These are phyloP conservation scores for Diorhabda elongata DNA, from an alignment of 1,140 invertebrate species.

Conservation along the genomic window DNA sequence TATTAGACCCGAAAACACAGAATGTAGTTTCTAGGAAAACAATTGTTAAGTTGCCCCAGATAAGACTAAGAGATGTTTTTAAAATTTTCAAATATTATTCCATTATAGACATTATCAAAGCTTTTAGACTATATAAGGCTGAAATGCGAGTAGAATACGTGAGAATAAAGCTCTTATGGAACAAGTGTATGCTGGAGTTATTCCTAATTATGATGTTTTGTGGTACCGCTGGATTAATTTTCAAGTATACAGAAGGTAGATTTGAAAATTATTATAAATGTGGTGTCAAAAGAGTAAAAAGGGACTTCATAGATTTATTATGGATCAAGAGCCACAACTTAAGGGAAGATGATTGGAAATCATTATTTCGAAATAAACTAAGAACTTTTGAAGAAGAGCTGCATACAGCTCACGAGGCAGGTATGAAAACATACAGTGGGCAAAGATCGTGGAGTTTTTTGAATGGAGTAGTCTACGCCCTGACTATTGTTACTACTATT, in stretches of 20 bases:
- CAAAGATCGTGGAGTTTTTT: conserved; percentile 87
- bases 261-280: conserved; percentile 85
- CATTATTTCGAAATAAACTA: conserved; percentile 70
- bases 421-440: conserved; percentile 74
- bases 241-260: conserved; percentile 73
- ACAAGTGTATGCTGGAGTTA: conserved; percentile 63
- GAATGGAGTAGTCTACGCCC: conserved; percentile 86
- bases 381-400: conserved; percentile 84
- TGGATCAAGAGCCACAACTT: conserved; percentile 76
- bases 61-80: conserved; percentile 23
- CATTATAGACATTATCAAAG: conserved; percentile 43
- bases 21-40: conserved; percentile 33
- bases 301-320: conserved; percentile 76
- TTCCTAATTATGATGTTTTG: conserved; percentile 66
- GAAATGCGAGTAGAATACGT: conserved; percentile 56
- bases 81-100: conserved; percentile 34
- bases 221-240: conserved; percentile 72
- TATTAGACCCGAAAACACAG: conserved; percentile 41
- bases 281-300: conserved; percentile 77
- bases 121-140: conserved; percentile 56
- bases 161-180: conserved; percentile 55
- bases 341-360: conserved; percentile 84
- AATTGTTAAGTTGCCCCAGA: conserved; percentile 14
- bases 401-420: conserved; percentile 75
- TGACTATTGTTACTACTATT: conserved; percentile 91